These are phyloP conservation scores for Spialia ferax DNA, from an alignment of 2,888 invertebrate species.

Conservation along the genomic window DNA sequence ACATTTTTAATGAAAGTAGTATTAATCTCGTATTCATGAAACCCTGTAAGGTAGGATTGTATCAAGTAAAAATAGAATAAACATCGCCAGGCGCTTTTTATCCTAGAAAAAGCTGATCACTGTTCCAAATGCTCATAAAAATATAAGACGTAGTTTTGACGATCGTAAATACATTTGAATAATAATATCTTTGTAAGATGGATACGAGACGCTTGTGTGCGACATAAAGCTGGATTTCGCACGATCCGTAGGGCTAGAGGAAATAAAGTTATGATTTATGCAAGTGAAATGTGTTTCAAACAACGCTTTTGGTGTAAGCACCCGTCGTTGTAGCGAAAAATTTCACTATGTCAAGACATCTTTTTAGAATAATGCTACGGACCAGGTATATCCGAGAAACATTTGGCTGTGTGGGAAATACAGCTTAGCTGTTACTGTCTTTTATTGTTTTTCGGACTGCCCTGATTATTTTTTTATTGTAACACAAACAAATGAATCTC, in stretches of 20 bases:
- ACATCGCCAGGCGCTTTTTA: not conserved
- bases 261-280: slow-evolving; percentile 76
- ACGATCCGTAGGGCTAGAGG: slow-evolving; percentile 57
- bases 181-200: slow-evolving; percentile 41
- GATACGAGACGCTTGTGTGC: slow-evolving; percentile 49
- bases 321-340: slow-evolving; percentile 53
- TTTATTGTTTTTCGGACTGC: not conserved
- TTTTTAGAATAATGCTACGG: slow-evolving; percentile 34
- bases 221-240: slow-evolving; percentile 52
- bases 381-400: slow-evolving; percentile 16
- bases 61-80: not conserved
- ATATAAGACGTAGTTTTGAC: slow-evolving; percentile 37
- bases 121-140: slow-evolving; percentile 32
- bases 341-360: slow-evolving; percentile 52
- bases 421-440: not conserved
- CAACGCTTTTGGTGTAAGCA: slow-evolving; percentile 55
- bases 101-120: slow-evolving; percentile 28
- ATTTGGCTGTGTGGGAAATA: slow-evolving; percentile 13
- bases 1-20: not conserved
- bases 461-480: not conserved
- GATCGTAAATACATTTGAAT: slow-evolving; percentile 42
- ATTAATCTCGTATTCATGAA: not conserved
- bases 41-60: not conserved
- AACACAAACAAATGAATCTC: too few species aligned
- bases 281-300: slow-evolving; percentile 68